Evolutionary conservation across 2,888 invertebrate genomes (phyloP).

Genomic region (Escarpia spicata): DNA sequence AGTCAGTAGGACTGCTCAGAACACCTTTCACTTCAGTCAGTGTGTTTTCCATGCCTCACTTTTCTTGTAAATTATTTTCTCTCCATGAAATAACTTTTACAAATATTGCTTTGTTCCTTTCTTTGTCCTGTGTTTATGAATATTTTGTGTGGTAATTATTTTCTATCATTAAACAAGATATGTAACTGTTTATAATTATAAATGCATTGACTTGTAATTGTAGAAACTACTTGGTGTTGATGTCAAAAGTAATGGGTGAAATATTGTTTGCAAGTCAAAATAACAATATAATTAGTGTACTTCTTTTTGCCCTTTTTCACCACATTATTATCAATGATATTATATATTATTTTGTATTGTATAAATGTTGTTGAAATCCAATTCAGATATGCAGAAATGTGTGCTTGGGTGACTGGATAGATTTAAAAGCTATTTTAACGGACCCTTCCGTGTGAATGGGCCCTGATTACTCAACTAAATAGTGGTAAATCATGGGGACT

Average conservation of each 20-base stretch:
- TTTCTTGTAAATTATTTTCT: not conserved
- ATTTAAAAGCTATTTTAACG: constrained; percentile 1
- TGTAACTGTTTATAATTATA: not conserved
- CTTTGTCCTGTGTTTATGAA: too few species aligned
- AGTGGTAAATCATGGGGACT: not conserved
- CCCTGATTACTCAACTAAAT: not conserved
- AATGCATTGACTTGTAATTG: not conserved
- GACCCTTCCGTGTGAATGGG: not conserved
- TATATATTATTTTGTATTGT: too few species aligned
- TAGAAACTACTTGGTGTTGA: not conserved
- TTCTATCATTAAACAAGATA: not conserved
- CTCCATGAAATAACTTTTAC: not conserved
- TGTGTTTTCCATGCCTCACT: not conserved
- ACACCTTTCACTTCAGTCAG: too few species aligned
- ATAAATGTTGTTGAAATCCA: too few species aligned
- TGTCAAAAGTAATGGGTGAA: not conserved
- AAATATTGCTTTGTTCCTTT: too few species aligned
- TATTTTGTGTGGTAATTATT: too few species aligned
- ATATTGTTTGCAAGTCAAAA: not conserved
- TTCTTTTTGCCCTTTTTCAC: too few species aligned
- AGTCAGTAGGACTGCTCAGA: too few species aligned
- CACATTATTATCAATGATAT: too few species aligned
- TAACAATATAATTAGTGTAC: too few species aligned
- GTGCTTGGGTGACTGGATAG: not conserved
- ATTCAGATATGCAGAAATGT: not conserved